Conservation (phyloP, 2,113 vertebrate species). For the Fregata magnificens region DNA sequence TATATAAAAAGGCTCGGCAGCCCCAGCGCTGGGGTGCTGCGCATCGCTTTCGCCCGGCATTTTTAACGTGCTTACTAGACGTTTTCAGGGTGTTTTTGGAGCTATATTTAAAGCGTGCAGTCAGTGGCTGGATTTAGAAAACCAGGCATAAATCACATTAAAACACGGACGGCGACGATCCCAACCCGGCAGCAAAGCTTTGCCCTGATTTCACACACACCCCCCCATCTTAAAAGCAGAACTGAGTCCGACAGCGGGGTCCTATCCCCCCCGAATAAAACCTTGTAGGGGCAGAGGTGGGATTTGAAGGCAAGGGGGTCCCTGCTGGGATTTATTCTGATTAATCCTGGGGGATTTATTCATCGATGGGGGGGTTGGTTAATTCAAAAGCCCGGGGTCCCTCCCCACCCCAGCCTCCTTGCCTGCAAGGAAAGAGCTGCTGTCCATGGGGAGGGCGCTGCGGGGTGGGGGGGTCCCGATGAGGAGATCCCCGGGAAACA, state of each 20-base stretch:
- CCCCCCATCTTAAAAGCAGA: neutral
- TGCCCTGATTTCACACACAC: neutral
- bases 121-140: conserved; percentile 32
- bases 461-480: neutral
- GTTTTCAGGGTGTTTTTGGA: neutral
- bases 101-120: conserved; percentile 21
- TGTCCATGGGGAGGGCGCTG: neutral
- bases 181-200: neutral
- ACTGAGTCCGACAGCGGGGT: neutral
- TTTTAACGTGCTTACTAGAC: neutral
- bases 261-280: neutral
- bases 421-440: neutral
- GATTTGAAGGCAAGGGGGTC: neutral
- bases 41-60: neutral
- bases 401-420: neutral
- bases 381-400: neutral
- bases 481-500: neutral
- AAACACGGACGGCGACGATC: neutral
- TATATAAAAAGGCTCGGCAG: too few relatives aligned
- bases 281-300: neutral
- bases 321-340: neutral
- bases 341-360: neutral
- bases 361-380: neutral
- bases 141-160: conserved; percentile 20
- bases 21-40: neutral